A percentile compares a stretch with the other conserved stretches of the same genome.
These are phyloP conservation scores for Leucoma salicis DNA, from an alignment of 2,888 invertebrate species.

Conservation along the genomic window DNA sequence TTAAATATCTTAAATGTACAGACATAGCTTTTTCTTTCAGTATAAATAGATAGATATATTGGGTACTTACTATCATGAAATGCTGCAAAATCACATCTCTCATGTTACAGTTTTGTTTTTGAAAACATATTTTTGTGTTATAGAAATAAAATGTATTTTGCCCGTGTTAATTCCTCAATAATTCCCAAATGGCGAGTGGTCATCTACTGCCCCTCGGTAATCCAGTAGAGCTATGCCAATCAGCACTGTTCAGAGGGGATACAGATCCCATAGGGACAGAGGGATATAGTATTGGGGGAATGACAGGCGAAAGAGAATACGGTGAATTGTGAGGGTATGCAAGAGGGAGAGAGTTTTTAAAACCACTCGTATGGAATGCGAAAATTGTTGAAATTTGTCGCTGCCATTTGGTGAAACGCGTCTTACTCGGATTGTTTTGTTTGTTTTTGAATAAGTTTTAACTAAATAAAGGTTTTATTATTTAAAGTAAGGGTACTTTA, in stretches of 20 bases:
- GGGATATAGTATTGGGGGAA: constrained; percentile 26
- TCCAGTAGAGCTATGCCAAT: constrained; percentile 73
- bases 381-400: constrained; percentile 37
- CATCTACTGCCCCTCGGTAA: constrained; percentile 64
- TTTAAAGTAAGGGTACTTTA: too few relatives aligned
- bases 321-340: constrained; percentile 40
- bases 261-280: constrained; percentile 38
- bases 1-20: too few relatives aligned
- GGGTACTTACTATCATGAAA: too few relatives aligned
- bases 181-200: constrained; percentile 68
- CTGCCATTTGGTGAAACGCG: too few relatives aligned
- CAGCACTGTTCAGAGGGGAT: constrained; percentile 62
- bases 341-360: constrained; percentile 33
- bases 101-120: too few relatives aligned
- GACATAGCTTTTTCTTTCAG: too few relatives aligned
- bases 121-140: too few relatives aligned
- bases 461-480: too few relatives aligned
- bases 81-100: too few relatives aligned
- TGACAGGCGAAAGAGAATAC: constrained; percentile 21
- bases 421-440: too few relatives aligned
- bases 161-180: constrained; percentile 62
- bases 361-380: constrained; percentile 37
- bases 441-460: too few relatives aligned
- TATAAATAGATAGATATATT: too few relatives aligned
- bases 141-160: background rate